Evolutionary conservation across 1,140 invertebrate species (phyloP), one percentile per base, ranked within the genome.

Genomic region (Vollenhovia emeryi): DNA sequence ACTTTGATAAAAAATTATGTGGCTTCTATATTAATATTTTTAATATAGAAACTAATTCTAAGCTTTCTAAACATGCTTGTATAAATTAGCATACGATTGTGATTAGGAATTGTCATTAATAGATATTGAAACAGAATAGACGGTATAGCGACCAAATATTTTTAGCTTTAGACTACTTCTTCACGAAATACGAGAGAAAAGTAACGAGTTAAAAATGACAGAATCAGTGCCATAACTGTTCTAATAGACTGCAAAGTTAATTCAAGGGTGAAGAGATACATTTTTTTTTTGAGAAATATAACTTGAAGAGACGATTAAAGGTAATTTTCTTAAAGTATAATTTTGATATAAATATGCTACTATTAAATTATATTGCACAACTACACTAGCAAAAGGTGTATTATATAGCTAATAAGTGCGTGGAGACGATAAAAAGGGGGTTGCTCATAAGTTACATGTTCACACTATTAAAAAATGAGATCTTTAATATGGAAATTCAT

Each of bases 401-500:
- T 27, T 76, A 66, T 27, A 79, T 40, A 66, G n/a, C 30, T 57
- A 13, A 71, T 71, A 8, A 82, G 71, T 57, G 36, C 13, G n/a
- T 57, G 33, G n/a, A 55, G 6, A 24, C 21, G 33, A 82, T 82
- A 73, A 82, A 82, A 82, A 82, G 78, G 55, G 78, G 36, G 50
- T 73, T 82, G 78, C 36, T 82, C 52, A 33, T 33, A 68, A 24
- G 24, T 66, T 40, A 68, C 24, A 68, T 36, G 80, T 85, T 85
- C 68, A 85, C 64, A 91, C 83, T 84, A 85, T 90, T 91, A 92
- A 50, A 90, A 91, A 90, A 86, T 85, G 83, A 92, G 86, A 88
- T 93, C 91, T 91, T 92, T 90, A 92, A 90, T 89, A 84, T 55
- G 76, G 85, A 90, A 92, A 90, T 91, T 91, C 71, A 92, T 92